Evolutionary conservation across 2,888 invertebrate species (phyloP).

Genomic region (Ischnus inquisitorius): DNA sequence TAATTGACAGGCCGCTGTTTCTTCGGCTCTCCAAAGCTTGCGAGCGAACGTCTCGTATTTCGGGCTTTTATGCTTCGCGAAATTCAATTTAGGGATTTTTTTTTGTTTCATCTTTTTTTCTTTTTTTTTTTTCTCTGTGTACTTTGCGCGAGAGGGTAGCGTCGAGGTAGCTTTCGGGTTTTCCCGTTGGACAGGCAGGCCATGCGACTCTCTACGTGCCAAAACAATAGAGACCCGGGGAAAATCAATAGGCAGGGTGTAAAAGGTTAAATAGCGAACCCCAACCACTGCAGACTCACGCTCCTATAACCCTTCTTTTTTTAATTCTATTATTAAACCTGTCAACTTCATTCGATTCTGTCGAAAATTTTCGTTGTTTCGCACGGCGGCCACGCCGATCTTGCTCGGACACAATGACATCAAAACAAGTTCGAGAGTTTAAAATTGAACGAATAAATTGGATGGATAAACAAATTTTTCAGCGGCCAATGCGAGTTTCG

Average conservation of each 20-base stretch:
- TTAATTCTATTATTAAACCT: neutral
- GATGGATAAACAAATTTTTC: neutral
- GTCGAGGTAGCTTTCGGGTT: conserved; percentile 61
- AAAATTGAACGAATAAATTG: neutral
- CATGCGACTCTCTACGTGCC: conserved; percentile 73
- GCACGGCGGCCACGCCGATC: neutral
- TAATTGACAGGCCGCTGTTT: conserved; percentile 67
- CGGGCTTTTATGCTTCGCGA: conserved; percentile 8
- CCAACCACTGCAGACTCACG: conserved; percentile 4
- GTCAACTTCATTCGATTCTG: neutral
- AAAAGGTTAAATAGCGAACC: conserved; percentile 78
- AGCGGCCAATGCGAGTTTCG: neutral
- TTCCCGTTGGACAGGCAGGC: conserved; percentile 66
- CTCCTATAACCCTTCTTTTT: conserved; percentile 27
- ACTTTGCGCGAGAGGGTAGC: neutral
- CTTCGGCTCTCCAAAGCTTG: conserved; percentile 5
- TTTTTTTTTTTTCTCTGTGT: neutral
- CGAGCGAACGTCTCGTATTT: conserved; percentile 31
- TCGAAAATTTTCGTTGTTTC: neutral
- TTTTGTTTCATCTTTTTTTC: conserved; percentile 17
- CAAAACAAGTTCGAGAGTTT: neutral
- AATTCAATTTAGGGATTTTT: conserved; percentile 7
- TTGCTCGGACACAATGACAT: too few relatives aligned
- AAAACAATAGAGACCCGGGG: conserved; percentile 80
- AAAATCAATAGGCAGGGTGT: conserved; percentile 82